These are phyloP conservation scores for Parazoanthus swiftii DNA, from an alignment of 92 coral and sea anemone species.

Conservation along the genomic window DNA sequence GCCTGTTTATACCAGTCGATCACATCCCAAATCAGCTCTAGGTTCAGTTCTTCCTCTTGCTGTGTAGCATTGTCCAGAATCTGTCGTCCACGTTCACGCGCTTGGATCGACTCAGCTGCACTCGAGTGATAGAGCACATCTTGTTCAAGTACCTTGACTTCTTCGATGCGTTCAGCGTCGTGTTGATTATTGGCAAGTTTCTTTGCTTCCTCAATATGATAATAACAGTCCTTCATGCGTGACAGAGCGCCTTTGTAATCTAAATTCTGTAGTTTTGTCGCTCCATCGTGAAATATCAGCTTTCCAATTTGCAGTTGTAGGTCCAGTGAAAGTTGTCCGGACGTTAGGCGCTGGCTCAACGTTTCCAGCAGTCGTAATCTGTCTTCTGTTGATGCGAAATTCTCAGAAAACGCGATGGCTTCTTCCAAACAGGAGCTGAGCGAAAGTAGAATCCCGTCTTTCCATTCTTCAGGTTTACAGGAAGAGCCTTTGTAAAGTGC, in stretches of 20 bases:
- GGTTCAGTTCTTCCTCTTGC: constrained; percentile 73
- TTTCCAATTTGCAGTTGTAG: constrained; percentile 59
- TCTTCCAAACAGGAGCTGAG: constrained; percentile 70
- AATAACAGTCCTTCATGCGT: constrained; percentile 83
- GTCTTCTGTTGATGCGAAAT: constrained; percentile 33
- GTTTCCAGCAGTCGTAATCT: constrained; percentile 51
- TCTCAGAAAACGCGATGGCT: constrained; percentile 49
- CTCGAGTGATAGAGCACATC: constrained; percentile 73
- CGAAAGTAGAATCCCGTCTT: constrained; percentile 50
- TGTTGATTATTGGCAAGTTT: constrained; percentile 45
- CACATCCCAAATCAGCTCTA: constrained; percentile 82
- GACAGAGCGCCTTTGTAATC: constrained; percentile 74
- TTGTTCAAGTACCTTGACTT: constrained; percentile 54
- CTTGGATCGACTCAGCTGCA: constrained; percentile 83
- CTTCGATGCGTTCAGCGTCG: constrained; percentile 34
- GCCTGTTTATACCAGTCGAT: too few species aligned
- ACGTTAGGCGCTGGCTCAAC: constrained; percentile 33
- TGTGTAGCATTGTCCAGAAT: constrained; percentile 55
- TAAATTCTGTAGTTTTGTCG: constrained; percentile 60
- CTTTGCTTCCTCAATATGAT: constrained; percentile 86
- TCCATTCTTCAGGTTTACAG: constrained; percentile 68
- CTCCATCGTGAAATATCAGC: constrained; percentile 74
- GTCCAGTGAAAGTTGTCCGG: constrained; percentile 40
- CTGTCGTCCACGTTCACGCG: constrained; percentile 66
- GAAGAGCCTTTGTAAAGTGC: constrained; percentile 60